Evolutionary conservation across 2,888 invertebrate genomes (phyloP), one percentile per base, ranked within the genome.

Genomic region (Eupelmus urozonus): DNA sequence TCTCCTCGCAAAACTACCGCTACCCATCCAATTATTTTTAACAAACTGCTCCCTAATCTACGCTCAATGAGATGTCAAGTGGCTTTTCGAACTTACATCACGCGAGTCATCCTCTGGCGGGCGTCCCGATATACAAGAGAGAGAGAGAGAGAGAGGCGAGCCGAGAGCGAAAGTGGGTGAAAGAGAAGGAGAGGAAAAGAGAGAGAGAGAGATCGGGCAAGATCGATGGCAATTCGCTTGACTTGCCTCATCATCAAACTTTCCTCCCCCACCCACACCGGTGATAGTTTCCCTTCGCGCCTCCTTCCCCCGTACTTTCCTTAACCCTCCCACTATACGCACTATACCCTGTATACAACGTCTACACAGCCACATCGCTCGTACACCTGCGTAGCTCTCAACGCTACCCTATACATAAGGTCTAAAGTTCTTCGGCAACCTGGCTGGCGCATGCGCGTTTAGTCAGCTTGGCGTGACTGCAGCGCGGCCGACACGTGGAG

Each of bases 401-500:
- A n/a, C n/a, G n/a, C n/a, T n/a, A n/a, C n/a, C n/a, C n/a, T n/a
- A n/a, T n/a, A n/a, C n/a, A n/a, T n/a, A n/a, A n/a, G n/a, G n/a
- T n/a, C n/a, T n/a, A n/a, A n/a, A n/a, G n/a, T n/a, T n/a, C n/a
- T 2, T 40, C 40, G 2, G 25, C n/a, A 1, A 2, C 45, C 13
- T 34, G 20, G 27, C 16, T 2, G 27, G 57, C 77, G 72, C 77
- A 72, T 25, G 72, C 72, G 72, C 71, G 2, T 1, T 5, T 45
- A 11, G 34, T 5, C 57, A n/a, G 59, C 59, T 13, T 13, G 62
- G 9, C 23, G 40, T 42, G 25, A 42, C 62, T 55, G 75, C 59
- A 67, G 72, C 45, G 51, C 29, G 29, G 65, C 57, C 34, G 70
- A 78, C 78, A 69, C 78, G 78, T 78, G 78, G 71, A 72, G 49